Percentiles rank a stretch among this genome's conserved stretches.
These are phyloP conservation scores for Criorhina ranunculi DNA, from an alignment of 2,888 invertebrate species.

Conservation along the genomic window DNA sequence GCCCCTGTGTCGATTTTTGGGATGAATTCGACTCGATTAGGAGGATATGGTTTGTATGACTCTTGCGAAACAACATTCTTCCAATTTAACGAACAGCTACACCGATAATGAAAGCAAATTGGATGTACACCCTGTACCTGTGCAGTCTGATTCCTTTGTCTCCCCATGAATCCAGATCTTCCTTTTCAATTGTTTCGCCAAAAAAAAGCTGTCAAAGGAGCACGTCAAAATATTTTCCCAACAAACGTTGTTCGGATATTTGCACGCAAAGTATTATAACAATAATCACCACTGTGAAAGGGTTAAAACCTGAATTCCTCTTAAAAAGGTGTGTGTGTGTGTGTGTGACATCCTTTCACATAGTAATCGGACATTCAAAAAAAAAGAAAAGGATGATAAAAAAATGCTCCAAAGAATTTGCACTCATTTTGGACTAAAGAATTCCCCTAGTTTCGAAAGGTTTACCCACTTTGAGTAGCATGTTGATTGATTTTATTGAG, in stretches of 20 bases:
- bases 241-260: slow-evolving; percentile 56
- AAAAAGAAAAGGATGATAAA: slow-evolving; percentile 11
- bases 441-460: background rate
- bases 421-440: slow-evolving; percentile 41
- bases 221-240: slow-evolving; percentile 75
- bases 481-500: slow-evolving; percentile 64
- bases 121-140: slow-evolving; percentile 1
- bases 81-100: no score
- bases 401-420: slow-evolving; percentile 46
- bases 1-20: no score
- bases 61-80: no score
- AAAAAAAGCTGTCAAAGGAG: slow-evolving; percentile 47
- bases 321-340: slow-evolving; percentile 7
- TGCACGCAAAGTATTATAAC: slow-evolving; percentile 47
- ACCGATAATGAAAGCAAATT: background rate
- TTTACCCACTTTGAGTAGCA: slow-evolving; percentile 19
- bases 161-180: slow-evolving; percentile 8
- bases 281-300: slow-evolving; percentile 35
- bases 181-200: slow-evolving; percentile 1
- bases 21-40: no score
- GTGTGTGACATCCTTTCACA: slow-evolving; percentile 30
- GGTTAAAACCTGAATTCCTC: slow-evolving; percentile 59
- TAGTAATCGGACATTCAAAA: slow-evolving; percentile 44
- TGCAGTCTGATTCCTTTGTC: background rate
- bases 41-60: no score